Percentiles rank a stretch among this genome's conserved stretches.
These are phyloP conservation scores for Sesamia inferens DNA, from an alignment of 2,888 invertebrate genomes.

Conservation along the genomic window DNA sequence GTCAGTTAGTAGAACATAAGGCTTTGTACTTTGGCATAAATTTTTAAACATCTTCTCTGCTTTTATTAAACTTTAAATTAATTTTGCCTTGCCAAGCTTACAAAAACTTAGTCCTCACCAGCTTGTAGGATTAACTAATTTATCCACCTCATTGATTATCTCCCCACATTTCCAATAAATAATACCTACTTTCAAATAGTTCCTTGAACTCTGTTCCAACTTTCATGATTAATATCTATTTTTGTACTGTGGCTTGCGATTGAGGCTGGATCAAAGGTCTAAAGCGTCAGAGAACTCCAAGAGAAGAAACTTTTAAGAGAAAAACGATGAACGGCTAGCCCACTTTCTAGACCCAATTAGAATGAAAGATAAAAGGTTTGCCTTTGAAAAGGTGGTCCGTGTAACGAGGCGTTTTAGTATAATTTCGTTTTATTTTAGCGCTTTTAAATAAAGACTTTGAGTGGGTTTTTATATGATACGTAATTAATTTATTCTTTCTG, in stretches of 20 bases:
- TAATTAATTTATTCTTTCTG: neutral
- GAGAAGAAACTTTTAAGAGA: neutral
- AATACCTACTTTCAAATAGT: neutral
- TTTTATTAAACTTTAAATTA: slow-evolving; percentile 32
- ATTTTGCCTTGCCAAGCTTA: slow-evolving; percentile 7
- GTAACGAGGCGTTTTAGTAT: slow-evolving; percentile 13
- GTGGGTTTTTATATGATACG: neutral
- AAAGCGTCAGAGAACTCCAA: neutral
- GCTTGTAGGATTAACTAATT: slow-evolving; percentile 10
- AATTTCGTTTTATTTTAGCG: neutral
- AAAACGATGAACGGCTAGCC: neutral
- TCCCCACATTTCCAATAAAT: no score
- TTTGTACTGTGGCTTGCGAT: neutral
- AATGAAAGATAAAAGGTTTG: slow-evolving; percentile 28
- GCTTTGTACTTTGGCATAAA: no score
- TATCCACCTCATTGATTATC: no score
- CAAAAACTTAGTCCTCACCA: neutral
- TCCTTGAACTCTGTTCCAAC: neutral
- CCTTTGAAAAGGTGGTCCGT: slow-evolving; percentile 15
- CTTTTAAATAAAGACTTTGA: neutral
- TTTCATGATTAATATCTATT: no score
- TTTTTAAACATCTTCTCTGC: no score
- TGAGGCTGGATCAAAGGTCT: neutral
- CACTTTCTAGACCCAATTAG: slow-evolving; percentile 6
- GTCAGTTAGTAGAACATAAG: no score